Base-by-base conservation (phyloP, 2,888 invertebrate species). In the Dyspetes luteomarginatus region DNA sequence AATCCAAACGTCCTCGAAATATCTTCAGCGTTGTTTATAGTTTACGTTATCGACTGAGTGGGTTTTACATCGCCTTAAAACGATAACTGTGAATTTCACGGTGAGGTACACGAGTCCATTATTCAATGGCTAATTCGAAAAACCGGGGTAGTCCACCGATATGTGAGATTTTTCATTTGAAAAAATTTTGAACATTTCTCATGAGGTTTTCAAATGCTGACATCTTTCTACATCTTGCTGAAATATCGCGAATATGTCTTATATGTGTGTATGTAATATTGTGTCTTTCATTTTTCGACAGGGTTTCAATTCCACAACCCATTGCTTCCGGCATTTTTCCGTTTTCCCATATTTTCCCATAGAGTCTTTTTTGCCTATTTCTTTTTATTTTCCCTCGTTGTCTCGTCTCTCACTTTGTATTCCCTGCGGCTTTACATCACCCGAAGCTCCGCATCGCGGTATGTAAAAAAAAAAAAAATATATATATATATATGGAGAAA, bases 261-360 rank as follows among this genome's bases (percentile, higher is more conserved):
- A 60, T 50, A 58, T 60, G 24, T 24, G n/a, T 22, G 45, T 17
- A n/a, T 45, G 9, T 64, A 17, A 48, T 17, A 24, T 64, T 1
- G 45, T n/a, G 19, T 52, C 1, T 30, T 41, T 52, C 48, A 60
- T 30, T 52, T 30, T 50, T 67, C 72, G 41, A 43, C 19, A 24
- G 45, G 4, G 22, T 72, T 78, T 78, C 78, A 67, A 78, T 78
- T 73, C 73, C 52, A 19, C 41, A 30, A 41, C 60, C 67, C 78
- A 73, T 78, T 73, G 68, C 72, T 78, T 68, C 73, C 78, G 62
- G 72, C 78, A 60, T 78, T 78, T 73, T 72, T 68, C 52, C 68
- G 55, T 62, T 68, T 78, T 55, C 19, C 5, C 62, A 68, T 68
- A 64, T 78, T 68, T 73, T 24, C 52, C 43, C 15, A 26, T 12